Conservation (phyloP, 2,113 vertebrate genomes). For the Castor canadensis region DNA sequence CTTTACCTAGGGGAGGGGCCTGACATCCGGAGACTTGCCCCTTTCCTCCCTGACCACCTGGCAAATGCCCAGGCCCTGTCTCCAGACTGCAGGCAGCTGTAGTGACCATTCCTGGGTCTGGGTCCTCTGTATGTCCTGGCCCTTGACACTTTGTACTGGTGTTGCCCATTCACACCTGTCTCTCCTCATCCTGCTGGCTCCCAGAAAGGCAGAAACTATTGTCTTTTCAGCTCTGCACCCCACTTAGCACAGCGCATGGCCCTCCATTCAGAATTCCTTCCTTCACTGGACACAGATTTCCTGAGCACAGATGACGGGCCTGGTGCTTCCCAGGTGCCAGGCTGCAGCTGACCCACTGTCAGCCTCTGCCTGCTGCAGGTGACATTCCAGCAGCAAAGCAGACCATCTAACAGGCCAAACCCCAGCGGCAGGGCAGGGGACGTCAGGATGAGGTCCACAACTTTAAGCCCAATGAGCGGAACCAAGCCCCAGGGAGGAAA, state of each 20-base stretch:
- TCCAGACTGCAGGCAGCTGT: accelerated
- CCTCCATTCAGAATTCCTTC: no score
- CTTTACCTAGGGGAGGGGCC: background rate
- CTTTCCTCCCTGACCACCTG: background rate
- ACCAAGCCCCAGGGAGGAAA: background rate
- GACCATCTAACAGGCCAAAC: background rate
- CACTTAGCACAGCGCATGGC: background rate
- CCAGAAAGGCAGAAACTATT: background rate
- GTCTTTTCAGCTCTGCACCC: background rate
- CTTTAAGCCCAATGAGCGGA: no score
- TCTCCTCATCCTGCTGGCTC: background rate
- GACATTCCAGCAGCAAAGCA: background rate
- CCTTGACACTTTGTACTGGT: background rate
- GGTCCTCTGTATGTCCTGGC: background rate
- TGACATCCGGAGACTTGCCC: accelerated
- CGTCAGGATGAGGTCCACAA: background rate
- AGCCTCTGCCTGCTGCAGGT: background rate
- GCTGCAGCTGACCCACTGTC: background rate
- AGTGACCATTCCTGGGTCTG: background rate
- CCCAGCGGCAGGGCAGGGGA: background rate
- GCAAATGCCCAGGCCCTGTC: no score
- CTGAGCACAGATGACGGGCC: background rate
- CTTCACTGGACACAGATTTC: background rate
- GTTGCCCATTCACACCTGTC: no score
- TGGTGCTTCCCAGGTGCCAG: background rate